Evolutionary conservation across 1,140 invertebrate genomes (phyloP), one percentile per base, ranked within the genome.

Genomic region (Scaptomyza graminum): DNA sequence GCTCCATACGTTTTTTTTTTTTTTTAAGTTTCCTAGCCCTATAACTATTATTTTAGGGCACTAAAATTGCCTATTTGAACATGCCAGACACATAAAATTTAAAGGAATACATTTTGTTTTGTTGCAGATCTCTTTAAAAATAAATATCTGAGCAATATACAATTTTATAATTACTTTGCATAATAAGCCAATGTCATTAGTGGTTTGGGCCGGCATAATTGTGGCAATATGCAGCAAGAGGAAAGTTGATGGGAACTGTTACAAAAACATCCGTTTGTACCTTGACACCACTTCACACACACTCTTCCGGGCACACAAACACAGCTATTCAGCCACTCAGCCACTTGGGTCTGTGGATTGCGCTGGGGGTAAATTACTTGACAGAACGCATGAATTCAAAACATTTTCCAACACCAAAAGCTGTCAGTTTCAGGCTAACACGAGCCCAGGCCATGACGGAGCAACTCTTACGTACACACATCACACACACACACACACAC

Each of bases 351-450:
- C 52, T 59, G 46, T 67, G 63, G 52, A 50, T 59, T 62, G 67
- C 73, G 73, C 46, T 78, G 44, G 62, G 76, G 68, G 69, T 76
- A 79, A 74, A 79, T 79, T 79, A 76, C 76, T 76, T 74, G 74
- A 79, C 76, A 69, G 64, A 76, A 63, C 76, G 74, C 71, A 74
- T 80, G 66, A 77, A 76, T 73, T 65, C 31, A 69, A 79, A 79
- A 76, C 68, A 72, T 67, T 79, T 73, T 49, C 52, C 71, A 59
- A 74, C 70, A 76, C 64, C 65, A 64, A 68, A 60, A 59, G 70
- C 60, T 59, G 68, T 71, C 76, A 75, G 62, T 57, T 59, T 46
- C 76, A 78, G 73, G 71, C 60, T 62, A 61, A 56, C 8, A 51
- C 50, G 51, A 41, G 44, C 68, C 43, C 47, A 60, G 54, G 55